Evolutionary conservation across 2,888 invertebrate species (phyloP).

Genomic region (Yponomeuta malinellus): DNA sequence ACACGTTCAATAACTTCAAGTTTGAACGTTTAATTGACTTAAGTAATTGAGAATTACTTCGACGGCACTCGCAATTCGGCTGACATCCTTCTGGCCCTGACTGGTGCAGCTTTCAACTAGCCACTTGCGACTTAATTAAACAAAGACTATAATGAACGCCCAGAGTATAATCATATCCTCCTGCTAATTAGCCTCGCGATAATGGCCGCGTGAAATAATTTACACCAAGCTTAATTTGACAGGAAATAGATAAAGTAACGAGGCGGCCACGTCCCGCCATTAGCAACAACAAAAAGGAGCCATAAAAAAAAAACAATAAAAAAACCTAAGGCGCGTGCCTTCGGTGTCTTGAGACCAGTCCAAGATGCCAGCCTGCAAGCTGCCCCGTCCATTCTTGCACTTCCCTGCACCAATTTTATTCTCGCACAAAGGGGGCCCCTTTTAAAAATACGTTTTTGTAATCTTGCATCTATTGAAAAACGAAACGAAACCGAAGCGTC

Average conservation of each 20-base stretch:
- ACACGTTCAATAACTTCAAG: background rate
- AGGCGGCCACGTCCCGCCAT: background rate
- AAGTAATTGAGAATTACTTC: background rate
- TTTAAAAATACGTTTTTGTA: slow-evolving; percentile 65
- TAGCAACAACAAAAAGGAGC: slow-evolving; percentile 13
- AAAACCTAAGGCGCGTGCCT: slow-evolving; percentile 60
- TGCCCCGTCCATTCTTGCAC: slow-evolving; percentile 32
- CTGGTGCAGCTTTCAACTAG: background rate
- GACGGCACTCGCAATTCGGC: background rate
- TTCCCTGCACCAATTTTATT: slow-evolving; percentile 45
- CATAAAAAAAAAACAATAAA: slow-evolving; percentile 45
- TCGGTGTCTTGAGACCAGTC: slow-evolving; percentile 22
- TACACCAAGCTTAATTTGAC: background rate
- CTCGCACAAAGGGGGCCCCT: slow-evolving; percentile 33
- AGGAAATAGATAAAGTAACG: slow-evolving; percentile 12
- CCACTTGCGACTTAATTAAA: slow-evolving; percentile 1
- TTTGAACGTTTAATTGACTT: background rate
- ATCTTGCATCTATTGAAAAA: slow-evolving; percentile 65
- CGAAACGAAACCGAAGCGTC: slow-evolving; percentile 52
- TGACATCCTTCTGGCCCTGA: background rate
- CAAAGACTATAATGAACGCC: slow-evolving; percentile 1
- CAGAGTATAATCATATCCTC: background rate
- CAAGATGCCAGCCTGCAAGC: slow-evolving; percentile 32
- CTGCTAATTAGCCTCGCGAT: background rate
- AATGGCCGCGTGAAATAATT: slow-evolving; percentile 5